These are phyloP conservation scores for Drosophila tropicalis DNA, from an alignment of 1,140 invertebrate species.

Conservation along the genomic window DNA sequence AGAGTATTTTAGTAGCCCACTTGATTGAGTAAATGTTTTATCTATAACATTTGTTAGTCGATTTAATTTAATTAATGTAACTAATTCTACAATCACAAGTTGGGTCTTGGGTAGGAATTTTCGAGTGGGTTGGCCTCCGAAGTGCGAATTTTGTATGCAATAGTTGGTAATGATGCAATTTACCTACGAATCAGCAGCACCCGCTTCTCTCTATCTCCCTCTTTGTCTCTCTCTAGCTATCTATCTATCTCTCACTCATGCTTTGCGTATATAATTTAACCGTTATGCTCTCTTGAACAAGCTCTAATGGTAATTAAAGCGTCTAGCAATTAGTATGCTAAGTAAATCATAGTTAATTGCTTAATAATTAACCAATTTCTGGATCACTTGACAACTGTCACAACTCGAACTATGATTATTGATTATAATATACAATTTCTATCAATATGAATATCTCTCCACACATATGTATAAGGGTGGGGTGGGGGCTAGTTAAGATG, in stretches of 20 bases:
- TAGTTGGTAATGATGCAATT: conserved; percentile 35
- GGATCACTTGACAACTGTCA: conserved; percentile 68
- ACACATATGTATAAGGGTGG: conserved; percentile 6
- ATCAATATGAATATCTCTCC: background rate
- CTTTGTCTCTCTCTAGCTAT: too few species aligned
- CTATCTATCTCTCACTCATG: background rate
- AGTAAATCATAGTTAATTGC: conserved; percentile 51
- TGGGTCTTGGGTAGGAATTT: conserved; percentile 44
- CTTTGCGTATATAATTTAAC: conserved; percentile 25
- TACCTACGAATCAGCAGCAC: conserved; percentile 9
- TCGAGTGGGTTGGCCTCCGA: conserved; percentile 64
- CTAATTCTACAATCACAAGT: conserved; percentile 43
- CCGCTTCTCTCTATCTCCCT: background rate
- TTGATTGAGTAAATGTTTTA: background rate
- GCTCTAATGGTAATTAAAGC: conserved; percentile 62
- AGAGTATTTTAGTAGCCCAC: conserved; percentile 20
- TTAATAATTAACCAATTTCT: conserved; percentile 65
- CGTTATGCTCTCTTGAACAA: conserved; percentile 41
- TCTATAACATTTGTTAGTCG: conserved; percentile 30
- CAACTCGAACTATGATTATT: conserved; percentile 44
- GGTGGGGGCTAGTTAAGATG: conserved; percentile 28
- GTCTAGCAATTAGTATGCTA: conserved; percentile 63
- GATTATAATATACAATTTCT: conserved; percentile 47
- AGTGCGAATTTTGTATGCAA: conserved; percentile 21
- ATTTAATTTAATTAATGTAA: conserved; percentile 48